phyloP scores from a whole-genome alignment of 2,113 vertebrate genomes.

The Megaceryle torquata region DNA sequence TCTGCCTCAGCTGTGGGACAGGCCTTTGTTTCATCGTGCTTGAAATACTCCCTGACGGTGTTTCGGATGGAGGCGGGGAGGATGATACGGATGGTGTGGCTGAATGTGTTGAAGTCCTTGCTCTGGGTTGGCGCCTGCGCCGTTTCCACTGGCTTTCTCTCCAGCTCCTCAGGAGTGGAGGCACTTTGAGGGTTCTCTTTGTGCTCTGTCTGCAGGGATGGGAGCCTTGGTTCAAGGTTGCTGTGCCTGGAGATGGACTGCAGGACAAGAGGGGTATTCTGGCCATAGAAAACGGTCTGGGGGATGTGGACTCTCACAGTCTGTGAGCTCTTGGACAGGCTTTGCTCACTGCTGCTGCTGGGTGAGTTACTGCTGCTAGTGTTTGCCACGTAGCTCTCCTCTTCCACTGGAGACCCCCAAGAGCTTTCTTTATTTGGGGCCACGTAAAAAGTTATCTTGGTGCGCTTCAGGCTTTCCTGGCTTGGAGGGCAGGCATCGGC shows the following conservation, averaged over 20 bases:
- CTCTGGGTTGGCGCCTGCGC: background rate
- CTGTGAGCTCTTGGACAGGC: background rate
- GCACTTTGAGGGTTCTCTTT: background rate
- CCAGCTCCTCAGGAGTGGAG: background rate
- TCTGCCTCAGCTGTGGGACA: background rate
- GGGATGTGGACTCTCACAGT: conserved; percentile 66
- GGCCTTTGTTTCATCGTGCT: background rate
- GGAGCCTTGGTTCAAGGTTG: background rate
- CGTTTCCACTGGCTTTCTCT: background rate
- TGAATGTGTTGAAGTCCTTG: conserved; percentile 17
- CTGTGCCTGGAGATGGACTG: conserved; percentile 59
- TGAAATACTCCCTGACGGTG: conserved; percentile 75
- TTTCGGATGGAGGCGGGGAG: conserved; percentile 69
- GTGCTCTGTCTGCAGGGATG: background rate
- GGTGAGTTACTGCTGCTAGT: background rate
- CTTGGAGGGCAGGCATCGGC: background rate
- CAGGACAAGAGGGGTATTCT: conserved; percentile 71
- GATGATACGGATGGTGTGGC: conserved; percentile 73
- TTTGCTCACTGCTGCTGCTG: background rate
- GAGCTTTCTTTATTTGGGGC: conserved; percentile 37
- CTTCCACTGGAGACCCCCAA: background rate
- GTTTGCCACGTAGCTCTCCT: background rate
- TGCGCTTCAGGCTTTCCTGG: conserved; percentile 68
- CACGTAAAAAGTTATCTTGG: conserved; percentile 76
- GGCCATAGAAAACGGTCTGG: conserved; percentile 77